Evolutionary conservation across 2,797 vertebrate species (phyloP).

Genomic region (Helicolenus hilgendorfi): DNA sequence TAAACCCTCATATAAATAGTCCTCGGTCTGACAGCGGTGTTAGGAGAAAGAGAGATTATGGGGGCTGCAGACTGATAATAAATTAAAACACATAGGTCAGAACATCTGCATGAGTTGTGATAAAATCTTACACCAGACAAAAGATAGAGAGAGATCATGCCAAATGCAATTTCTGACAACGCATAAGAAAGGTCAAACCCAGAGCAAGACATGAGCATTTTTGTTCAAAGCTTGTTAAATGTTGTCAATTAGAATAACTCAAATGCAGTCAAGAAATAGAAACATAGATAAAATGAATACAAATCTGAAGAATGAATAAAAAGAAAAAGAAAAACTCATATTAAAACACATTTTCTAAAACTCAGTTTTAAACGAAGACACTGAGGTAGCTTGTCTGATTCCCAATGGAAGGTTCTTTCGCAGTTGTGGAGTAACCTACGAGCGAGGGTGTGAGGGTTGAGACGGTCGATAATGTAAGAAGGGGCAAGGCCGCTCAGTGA

Average conservation of each 20-base stretch:
- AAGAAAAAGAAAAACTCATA: too few relatives aligned
- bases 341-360: too few relatives aligned
- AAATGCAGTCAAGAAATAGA: background rate
- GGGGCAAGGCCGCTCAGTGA: background rate
- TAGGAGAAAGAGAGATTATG: background rate
- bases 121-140: constrained; percentile 30
- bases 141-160: background rate
- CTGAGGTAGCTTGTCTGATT: background rate
- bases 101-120: background rate
- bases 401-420: background rate
- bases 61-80: constrained; percentile 6
- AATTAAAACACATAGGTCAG: constrained; percentile 43
- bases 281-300: background rate
- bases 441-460: background rate
- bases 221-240: too few relatives aligned
- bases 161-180: constrained; percentile 14
- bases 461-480: background rate
- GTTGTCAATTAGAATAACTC: background rate
- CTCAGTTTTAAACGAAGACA: too few relatives aligned
- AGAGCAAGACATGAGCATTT: background rate
- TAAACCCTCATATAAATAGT: constrained; percentile 15
- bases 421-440: background rate
- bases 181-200: constrained; percentile 1
- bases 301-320: background rate
- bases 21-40: background rate